Percentiles rank a stretch among this genome's conserved stretches.
Evolutionary conservation across 1,140 invertebrate genomes (phyloP).

Genomic region (Alviniconcha marisindica): DNA sequence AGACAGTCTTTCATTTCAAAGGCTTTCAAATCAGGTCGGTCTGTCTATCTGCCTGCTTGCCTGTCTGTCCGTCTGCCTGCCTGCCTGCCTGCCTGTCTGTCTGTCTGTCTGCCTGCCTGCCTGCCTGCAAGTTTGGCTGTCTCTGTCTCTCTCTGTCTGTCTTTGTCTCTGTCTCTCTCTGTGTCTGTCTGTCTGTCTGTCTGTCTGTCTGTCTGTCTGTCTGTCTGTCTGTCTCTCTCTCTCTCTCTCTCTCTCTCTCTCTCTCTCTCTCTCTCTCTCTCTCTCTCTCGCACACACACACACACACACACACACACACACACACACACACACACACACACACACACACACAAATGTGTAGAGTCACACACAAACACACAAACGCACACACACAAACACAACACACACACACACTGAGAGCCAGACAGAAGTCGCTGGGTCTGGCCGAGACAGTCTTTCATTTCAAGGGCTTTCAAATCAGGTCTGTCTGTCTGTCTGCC

Average conservation of each 20-base stretch:
- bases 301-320: too few relatives aligned
- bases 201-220: too few relatives aligned
- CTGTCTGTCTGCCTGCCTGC: neutral
- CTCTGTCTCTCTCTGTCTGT: neutral
- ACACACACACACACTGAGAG: slow-evolving; percentile 38
- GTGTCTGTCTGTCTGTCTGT: neutral
- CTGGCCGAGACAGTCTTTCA: slow-evolving; percentile 45
- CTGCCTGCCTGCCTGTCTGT: neutral
- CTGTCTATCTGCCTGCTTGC: neutral
- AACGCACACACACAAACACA: too few relatives aligned
- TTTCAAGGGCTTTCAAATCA: slow-evolving; percentile 49
- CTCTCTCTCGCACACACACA: too few relatives aligned
- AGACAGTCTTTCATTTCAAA: slow-evolving; percentile 47
- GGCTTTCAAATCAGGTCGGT: slow-evolving; percentile 47
- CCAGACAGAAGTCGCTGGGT: slow-evolving; percentile 41
- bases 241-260: neutral
- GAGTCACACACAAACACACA: too few relatives aligned
- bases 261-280: neutral
- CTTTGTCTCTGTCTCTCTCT: neutral
- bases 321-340: too few relatives aligned
- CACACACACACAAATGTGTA: too few relatives aligned
- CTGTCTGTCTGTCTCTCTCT: too few relatives aligned
- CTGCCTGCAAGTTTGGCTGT: neutral
- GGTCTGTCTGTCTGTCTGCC: slow-evolving; percentile 4
- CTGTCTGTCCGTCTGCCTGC: neutral